Evolutionary conservation across 2,797 vertebrate species (phyloP).

Genomic region (Eptatretus atami): DNA sequence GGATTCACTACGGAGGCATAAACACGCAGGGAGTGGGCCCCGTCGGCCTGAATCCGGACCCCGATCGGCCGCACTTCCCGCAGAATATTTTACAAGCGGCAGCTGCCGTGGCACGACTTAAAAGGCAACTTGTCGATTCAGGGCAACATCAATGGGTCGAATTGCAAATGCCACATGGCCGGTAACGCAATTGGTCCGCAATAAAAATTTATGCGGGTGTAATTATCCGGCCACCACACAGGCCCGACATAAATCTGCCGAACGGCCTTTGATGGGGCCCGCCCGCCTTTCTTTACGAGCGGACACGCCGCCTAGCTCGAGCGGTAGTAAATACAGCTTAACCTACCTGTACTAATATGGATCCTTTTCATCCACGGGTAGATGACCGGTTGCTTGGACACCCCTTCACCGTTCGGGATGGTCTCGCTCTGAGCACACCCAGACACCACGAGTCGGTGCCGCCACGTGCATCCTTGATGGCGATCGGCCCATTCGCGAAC

Average conservation of each 20-base stretch:
- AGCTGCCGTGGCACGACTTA: not conserved
- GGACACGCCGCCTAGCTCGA: not conserved
- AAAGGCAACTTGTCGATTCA: not conserved
- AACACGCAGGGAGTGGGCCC: slow-evolving; percentile 3
- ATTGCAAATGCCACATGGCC: slow-evolving; percentile 20
- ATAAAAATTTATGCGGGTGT: slow-evolving; percentile 99
- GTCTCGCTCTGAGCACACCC: not conserved
- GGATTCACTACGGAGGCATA: slow-evolving; percentile 53
- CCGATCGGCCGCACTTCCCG: not conserved
- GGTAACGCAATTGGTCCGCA: slow-evolving; percentile 62
- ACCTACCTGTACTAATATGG: slow-evolving; percentile 67
- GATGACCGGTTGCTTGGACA: slow-evolving; percentile 52
- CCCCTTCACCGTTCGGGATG: not conserved
- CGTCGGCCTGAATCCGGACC: not conserved
- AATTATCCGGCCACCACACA: slow-evolving; percentile 89
- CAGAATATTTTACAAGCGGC: not conserved
- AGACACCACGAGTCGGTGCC: not conserved
- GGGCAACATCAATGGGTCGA: slow-evolving; percentile 1
- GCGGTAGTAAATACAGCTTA: not conserved
- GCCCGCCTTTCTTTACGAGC: not conserved
- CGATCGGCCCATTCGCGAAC: no score
- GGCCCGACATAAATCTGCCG: slow-evolving; percentile 74
- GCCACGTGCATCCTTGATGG: slow-evolving; percentile 12
- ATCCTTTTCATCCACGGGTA: slow-evolving; percentile 98
- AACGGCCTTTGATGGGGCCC: not conserved